Conservation (phyloP, 2,113 vertebrate species). For the Hippolais icterina region DNA sequence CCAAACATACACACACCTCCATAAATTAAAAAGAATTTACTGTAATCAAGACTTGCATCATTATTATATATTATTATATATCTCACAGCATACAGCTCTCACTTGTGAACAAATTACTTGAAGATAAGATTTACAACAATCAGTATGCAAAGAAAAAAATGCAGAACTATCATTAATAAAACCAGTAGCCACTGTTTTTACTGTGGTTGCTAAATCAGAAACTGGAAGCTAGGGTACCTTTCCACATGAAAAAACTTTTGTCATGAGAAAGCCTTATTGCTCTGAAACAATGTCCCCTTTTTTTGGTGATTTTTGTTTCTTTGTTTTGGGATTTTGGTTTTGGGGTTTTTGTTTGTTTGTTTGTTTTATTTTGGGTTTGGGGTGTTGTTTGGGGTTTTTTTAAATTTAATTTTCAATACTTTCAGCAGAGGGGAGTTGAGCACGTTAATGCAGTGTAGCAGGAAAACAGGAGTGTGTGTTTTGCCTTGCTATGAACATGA, state of each 20-base stretch:
- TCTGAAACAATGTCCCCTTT: background rate
- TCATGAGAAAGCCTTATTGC: background rate
- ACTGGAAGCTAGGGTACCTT: background rate
- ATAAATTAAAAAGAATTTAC: background rate
- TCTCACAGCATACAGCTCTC: background rate
- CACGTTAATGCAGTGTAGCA: background rate
- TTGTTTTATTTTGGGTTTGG: background rate
- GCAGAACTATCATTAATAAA: background rate
- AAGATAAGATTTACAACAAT: background rate
- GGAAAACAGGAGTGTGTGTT: background rate
- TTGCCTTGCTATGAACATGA: background rate
- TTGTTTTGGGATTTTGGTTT: background rate
- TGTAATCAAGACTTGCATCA: background rate
- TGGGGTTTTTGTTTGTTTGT: background rate
- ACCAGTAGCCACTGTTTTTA: background rate
- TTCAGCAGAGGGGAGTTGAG: background rate
- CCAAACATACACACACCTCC: fast-evolving
- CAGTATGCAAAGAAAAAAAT: background rate
- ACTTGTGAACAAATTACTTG: background rate
- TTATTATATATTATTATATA: background rate
- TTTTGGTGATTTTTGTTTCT: background rate
- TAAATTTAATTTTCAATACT: background rate
- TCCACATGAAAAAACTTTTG: background rate
- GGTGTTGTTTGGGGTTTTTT: background rate
- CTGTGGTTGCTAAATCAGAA: background rate